Conservation (phyloP, 2,113 vertebrate species). For the Limanda limanda region DNA sequence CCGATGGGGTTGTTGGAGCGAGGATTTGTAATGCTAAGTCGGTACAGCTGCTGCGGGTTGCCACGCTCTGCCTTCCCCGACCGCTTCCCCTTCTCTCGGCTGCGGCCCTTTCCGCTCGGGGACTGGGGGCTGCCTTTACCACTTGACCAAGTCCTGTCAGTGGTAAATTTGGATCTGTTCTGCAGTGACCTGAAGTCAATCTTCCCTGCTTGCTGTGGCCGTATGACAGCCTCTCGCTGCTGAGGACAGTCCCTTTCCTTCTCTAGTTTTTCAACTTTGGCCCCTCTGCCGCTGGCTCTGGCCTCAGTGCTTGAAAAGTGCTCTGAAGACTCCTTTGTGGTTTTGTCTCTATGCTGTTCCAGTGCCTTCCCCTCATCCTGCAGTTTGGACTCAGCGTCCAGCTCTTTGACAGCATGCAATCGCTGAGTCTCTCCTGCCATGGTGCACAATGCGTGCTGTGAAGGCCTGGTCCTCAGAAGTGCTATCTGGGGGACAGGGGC, state of each 20-base stretch:
- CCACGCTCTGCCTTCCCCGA: constrained; percentile 83
- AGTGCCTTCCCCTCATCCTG: constrained; percentile 82
- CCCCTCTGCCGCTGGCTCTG: constrained; percentile 67
- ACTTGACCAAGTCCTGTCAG: constrained; percentile 84
- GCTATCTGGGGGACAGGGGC: constrained; percentile 79
- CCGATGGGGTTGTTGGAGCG: constrained; percentile 88
- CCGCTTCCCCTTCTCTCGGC: constrained; percentile 83
- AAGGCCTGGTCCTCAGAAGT: constrained; percentile 80
- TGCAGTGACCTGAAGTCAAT: constrained; percentile 90
- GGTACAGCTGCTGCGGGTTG: constrained; percentile 89
- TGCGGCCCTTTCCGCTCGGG: constrained; percentile 83
- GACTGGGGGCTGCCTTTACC: constrained; percentile 85
- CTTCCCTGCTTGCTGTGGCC: constrained; percentile 87
- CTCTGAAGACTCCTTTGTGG: constrained; percentile 61
- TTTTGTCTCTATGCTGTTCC: constrained; percentile 85
- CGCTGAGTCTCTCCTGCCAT: constrained; percentile 93
- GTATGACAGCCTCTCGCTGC: constrained; percentile 91
- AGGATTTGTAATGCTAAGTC: constrained; percentile 85
- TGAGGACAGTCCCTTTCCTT: constrained; percentile 85
- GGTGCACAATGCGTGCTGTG: constrained; percentile 80
- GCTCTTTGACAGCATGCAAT: constrained; percentile 82
- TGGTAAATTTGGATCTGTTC: constrained; percentile 82
- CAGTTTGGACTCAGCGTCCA: constrained; percentile 83
- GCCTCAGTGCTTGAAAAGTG: constrained; percentile 76
- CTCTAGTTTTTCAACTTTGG: constrained; percentile 74